Base-by-base conservation (phyloP, 37 sponge, comb jelly and placozoan species). In the Tethya wilhelma region DNA sequence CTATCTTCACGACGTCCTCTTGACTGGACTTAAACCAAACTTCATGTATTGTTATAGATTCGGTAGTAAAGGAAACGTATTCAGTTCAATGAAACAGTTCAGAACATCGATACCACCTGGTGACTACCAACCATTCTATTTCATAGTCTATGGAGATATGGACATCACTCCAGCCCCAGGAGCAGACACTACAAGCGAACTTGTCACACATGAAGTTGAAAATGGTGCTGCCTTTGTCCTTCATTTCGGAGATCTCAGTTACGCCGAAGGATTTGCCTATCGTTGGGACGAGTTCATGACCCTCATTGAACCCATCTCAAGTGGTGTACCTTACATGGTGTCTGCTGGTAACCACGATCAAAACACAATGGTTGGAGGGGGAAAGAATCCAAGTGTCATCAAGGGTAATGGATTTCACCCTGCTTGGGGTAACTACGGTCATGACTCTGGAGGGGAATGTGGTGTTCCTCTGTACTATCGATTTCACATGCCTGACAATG, bases 391-490 rank as follows among this genome's bases (percentile, higher is more conserved):
- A 37, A 86, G 87, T 29, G 55, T 55, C 8, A 65, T 55, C 23
- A 29, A 44, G 4, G 86, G 77, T 1, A 40, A 82, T 22, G 84
- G 87, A 14, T 86, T 86, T 71, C 91, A 82, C 41, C 87, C 87
- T 20, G 0, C 26, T 7, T 91, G 91, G 91, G 87, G 87, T 0
- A 91, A 91, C 63, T 81, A 78, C 42, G 70, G 74, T 8, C 69
- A 91, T 42, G 91, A 91, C 45, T 86, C 87, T 26, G 87, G 84
- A 23, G 91, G 91, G 22, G 91, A 90, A 59, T 90, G 91, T 77
- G 91, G 91, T n/a, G 87, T 91, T 2, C 91, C 91, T 36, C 25
- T 71, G 1, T 69, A 25, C 29, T 43, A 90, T 63, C 76, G 86
- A 19, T 90, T 83, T 25, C 84, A 83, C 72, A 74, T 82, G 79